These are phyloP conservation scores for Takifugu bimaculatus DNA, from an alignment of 2,113 vertebrate species.

Conservation along the genomic window DNA sequence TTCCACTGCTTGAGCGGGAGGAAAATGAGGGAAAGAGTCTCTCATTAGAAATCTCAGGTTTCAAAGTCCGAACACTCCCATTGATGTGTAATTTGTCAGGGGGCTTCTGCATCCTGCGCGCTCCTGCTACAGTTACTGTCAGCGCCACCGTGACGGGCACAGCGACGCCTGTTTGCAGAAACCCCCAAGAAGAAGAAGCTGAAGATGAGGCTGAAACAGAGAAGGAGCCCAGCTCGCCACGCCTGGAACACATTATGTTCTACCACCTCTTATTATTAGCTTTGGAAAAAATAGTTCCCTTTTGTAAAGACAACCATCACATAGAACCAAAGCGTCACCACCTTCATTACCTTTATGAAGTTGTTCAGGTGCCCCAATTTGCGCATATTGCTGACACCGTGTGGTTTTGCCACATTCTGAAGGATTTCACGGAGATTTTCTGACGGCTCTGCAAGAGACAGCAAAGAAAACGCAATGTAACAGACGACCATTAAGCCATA, in stretches of 20 bases:
- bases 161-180: slow-evolving; percentile 42
- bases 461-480: slow-evolving; percentile 44
- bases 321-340: not conserved
- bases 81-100: slow-evolving; percentile 31
- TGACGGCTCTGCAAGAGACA: slow-evolving; percentile 81
- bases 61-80: slow-evolving; percentile 25
- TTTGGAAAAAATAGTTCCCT: not conserved
- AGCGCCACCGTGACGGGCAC: slow-evolving; percentile 44
- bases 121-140: slow-evolving; percentile 50
- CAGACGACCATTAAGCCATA: slow-evolving; percentile 26
- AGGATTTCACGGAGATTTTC: slow-evolving; percentile 97
- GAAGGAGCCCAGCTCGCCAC: slow-evolving; percentile 3
- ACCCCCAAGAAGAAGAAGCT: slow-evolving; percentile 39
- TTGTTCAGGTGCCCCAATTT: slow-evolving; percentile 98
- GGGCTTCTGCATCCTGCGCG: slow-evolving; percentile 29
- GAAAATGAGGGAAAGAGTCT: not conserved
- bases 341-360: slow-evolving; percentile 88
- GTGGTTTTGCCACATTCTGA: slow-evolving; percentile 96
- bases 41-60: slow-evolving; percentile 25
- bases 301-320: not conserved
- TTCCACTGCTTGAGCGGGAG: too few species aligned
- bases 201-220: slow-evolving; percentile 33
- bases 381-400: slow-evolving; percentile 98
- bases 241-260: not conserved
- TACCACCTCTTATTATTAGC: slow-evolving; percentile 3